Conservation (phyloP, 2,888 invertebrate species). For the Drosophila meridiana region DNA sequence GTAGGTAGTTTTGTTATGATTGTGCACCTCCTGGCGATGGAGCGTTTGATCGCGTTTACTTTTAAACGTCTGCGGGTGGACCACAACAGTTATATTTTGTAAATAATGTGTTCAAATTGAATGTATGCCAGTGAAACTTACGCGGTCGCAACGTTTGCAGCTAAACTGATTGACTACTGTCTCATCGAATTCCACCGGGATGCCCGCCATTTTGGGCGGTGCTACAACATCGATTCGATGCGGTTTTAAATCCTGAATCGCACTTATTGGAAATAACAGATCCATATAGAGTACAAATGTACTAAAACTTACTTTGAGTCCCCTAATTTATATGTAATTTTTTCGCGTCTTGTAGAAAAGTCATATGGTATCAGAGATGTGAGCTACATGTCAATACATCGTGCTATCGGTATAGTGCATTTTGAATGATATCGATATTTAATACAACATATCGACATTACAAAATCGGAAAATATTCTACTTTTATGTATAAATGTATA, state of each 20-base stretch:
- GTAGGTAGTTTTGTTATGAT: slow-evolving; percentile 83
- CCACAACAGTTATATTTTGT: slow-evolving; percentile 2
- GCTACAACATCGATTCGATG: slow-evolving; percentile 67
- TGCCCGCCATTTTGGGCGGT: slow-evolving; percentile 65
- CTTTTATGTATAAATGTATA: slow-evolving; percentile 3
- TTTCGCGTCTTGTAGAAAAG: slow-evolving; percentile 70
- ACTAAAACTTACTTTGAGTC: slow-evolving; percentile 60
- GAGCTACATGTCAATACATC: slow-evolving; percentile 35
- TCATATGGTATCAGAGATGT: slow-evolving; percentile 68
- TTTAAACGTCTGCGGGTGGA: slow-evolving; percentile 74
- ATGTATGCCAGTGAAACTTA: slow-evolving; percentile 47
- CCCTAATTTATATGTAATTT: slow-evolving; percentile 60
- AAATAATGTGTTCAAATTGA: not conserved
- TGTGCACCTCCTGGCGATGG: slow-evolving; percentile 84
- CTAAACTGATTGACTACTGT: slow-evolving; percentile 71
- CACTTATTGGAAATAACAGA: slow-evolving; percentile 8
- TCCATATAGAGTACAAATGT: slow-evolving; percentile 11
- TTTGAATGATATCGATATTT: not conserved
- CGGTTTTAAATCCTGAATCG: slow-evolving; percentile 33
- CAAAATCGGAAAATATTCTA: not conserved
- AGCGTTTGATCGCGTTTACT: slow-evolving; percentile 84
- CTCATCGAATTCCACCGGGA: slow-evolving; percentile 74
- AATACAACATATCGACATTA: not conserved
- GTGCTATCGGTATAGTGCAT: slow-evolving; percentile 15
- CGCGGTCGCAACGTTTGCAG: slow-evolving; percentile 76